These are phyloP conservation scores for Heteractis magnifica DNA, from an alignment of 92 coral and sea anemone genomes.

Conservation along the genomic window DNA sequence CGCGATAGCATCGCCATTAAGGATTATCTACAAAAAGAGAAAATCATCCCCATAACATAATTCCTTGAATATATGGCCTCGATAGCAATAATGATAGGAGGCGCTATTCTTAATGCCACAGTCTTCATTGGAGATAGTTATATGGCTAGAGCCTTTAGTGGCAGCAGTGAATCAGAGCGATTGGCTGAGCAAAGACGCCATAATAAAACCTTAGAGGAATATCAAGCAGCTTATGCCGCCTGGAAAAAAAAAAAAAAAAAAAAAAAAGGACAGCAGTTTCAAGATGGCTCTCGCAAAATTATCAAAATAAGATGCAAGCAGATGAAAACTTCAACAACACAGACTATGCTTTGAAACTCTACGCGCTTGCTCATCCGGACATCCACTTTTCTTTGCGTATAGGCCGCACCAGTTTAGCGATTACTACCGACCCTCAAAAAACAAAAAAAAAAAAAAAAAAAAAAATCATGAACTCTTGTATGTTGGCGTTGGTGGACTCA, in stretches of 20 bases:
- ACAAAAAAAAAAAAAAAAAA: too few species aligned
- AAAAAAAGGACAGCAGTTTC: not conserved
- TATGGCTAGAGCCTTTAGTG: not conserved
- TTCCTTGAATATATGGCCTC: slow-evolving; percentile 25
- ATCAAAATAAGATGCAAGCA: too few species aligned
- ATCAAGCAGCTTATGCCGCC: not conserved
- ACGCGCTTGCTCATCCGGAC: too few species aligned
- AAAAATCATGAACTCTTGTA: not conserved
- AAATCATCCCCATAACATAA: too few species aligned
- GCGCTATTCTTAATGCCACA: slow-evolving; percentile 21
- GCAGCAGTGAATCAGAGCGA: not conserved
- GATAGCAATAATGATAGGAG: slow-evolving; percentile 13
- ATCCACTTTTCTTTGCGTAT: not conserved
- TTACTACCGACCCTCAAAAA: too few species aligned
- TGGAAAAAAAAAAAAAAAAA: not conserved
- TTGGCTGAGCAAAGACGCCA: slow-evolving; percentile 33
- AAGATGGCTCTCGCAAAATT: too few species aligned
- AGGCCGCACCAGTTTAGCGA: too few species aligned
- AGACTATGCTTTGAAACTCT: too few species aligned
- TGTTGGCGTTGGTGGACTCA: not conserved
- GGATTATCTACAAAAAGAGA: slow-evolving; percentile 26
- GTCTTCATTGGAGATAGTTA: slow-evolving; percentile 26
- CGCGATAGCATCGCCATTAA: slow-evolving; percentile 13
- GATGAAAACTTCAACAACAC: too few species aligned
- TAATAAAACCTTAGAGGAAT: slow-evolving; percentile 16